Base-by-base conservation (phyloP, 2,113 vertebrate species). In the Crotophaga sulcirostris region DNA sequence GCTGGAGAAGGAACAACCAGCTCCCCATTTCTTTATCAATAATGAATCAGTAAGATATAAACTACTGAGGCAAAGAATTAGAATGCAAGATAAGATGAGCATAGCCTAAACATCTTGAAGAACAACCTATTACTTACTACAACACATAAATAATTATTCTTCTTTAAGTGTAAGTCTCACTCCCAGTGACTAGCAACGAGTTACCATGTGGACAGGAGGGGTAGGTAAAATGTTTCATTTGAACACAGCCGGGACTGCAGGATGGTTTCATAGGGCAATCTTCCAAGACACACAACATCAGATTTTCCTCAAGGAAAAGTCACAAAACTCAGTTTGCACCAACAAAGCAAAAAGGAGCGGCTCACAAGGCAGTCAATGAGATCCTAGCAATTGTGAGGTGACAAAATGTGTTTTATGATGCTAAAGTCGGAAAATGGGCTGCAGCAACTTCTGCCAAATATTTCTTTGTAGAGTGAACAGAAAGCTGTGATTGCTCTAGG, bases 401-500 rank as follows among this genome's bases (percentile, higher is more conserved):
- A 78, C 56, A 84, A 70, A 87, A 74, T 4, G 7, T 29, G 11
- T 15, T 90, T 68, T 47, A 56, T 16, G 40, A 54, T 67, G 63
- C 42, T 59, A 5, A 83, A 31, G 56, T 4, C 75, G 40, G 64
- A 68, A 63, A 89, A 67, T 0, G 6, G 20, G 44, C 56, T 75
- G 52, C 81, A 86, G 51, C 38, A 84, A 42, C 19, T 62, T 56
- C 76, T 67, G 74, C 69, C 44, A 75, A 72, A 67, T 28, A 10
- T 55, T 64, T 81, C 64, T 56, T 74, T 1, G 0, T 2, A 47
- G 59, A 74, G 47, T 24, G 55, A 84, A 51, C 0, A 0, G 69
- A 78, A 78, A 93, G 33, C 74, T 62, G 33, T 1, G 18, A 85
- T 79, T 72, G 21, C 67, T 70, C 29, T 13, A 72, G 45, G 34